Evolutionary conservation across 30 jellyfish, hydroid and myxozoan genomes (phyloP), one percentile per base, ranked within the genome.

Genomic region (Mastigias papua): DNA sequence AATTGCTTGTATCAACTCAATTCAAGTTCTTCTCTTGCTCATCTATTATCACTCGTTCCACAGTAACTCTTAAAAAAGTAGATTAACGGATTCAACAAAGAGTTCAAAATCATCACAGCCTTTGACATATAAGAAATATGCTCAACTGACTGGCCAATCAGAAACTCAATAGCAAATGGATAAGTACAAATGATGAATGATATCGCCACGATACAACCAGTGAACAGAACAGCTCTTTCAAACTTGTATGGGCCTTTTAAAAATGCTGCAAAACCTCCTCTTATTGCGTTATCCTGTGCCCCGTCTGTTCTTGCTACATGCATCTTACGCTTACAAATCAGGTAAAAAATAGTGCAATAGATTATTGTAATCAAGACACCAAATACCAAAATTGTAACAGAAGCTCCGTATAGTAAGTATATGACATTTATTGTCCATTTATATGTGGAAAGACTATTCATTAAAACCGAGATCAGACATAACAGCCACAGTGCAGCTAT

Each of bases 21-120:
- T 21, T 54, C 67, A 19, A 54, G 9, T 7, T 16, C 27, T 54
- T 54, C 67, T 2, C 25, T 54, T 54, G 27, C 67, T 54, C 26
- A 5, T 54, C 67, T 54, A 21, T 25, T 21, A 0, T 19, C 27
- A 5, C 25, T 54, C 25, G 67, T 25, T 16, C 67, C 67, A 54
- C 23, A 11, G 3, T 64, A 69, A 3, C 92, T 74, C 28, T 83
- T 83, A 77, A 83, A 83, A 50, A 83, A 83, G 86, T 83, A 83
- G 20, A 83, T 31, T 0, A 83, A 34, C n/a, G 92, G 92, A 61
- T 83, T 69, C 69, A 71, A 21, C 35, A 71, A 23, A 9, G 92
- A 83, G 37, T 83, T 83, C 63, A 51, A 34, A 64, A 83, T 31
- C 48, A 83, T 54, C 51, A 73, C 34, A 26, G 70, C 30, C 30